Conservation (phyloP, 1,140 invertebrate species). For the Pomacea maculata region DNA sequence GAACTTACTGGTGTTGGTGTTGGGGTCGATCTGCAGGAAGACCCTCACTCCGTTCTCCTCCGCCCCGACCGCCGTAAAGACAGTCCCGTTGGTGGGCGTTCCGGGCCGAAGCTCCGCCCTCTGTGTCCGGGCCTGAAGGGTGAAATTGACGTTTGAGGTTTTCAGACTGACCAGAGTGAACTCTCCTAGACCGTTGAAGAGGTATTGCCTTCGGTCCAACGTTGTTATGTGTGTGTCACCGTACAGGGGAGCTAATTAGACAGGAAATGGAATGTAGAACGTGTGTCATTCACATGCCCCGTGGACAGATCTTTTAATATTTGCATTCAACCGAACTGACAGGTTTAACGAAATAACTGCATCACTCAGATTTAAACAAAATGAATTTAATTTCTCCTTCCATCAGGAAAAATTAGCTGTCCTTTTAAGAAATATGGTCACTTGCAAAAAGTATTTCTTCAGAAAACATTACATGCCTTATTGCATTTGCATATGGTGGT, state of each 20-base stretch:
- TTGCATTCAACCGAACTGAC: too few relatives aligned
- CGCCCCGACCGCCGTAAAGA: conserved; percentile 35
- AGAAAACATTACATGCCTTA: too few relatives aligned
- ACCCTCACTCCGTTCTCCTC: conserved; percentile 16
- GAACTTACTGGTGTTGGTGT: background rate
- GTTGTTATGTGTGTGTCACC: conserved; percentile 95
- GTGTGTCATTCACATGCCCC: too few relatives aligned
- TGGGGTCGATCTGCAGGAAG: conserved; percentile 23
- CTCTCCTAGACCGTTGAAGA: conserved; percentile 95
- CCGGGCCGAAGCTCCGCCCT: background rate
- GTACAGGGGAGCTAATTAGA: conserved; percentile 25
- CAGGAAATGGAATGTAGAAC: background rate
- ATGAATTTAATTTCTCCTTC: too few relatives aligned
- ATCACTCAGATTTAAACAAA: too few relatives aligned
- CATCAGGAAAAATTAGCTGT: too few relatives aligned
- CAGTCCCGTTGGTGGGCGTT: conserved; percentile 16
- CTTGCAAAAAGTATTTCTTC: too few relatives aligned
- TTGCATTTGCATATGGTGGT: too few relatives aligned
- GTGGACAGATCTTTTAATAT: too few relatives aligned
- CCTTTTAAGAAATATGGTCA: too few relatives aligned
- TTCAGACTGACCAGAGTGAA: conserved; percentile 67
- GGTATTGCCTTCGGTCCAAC: conserved; percentile 88
- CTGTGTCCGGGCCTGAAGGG: conserved; percentile 30
- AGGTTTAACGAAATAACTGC: too few relatives aligned
- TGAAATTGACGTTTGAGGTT: conserved; percentile 16